Percentiles rank a stretch among this genome's conserved stretches.
Evolutionary conservation across 2,113 vertebrate species (phyloP).

Genomic region (Galemys pyrenaicus): DNA sequence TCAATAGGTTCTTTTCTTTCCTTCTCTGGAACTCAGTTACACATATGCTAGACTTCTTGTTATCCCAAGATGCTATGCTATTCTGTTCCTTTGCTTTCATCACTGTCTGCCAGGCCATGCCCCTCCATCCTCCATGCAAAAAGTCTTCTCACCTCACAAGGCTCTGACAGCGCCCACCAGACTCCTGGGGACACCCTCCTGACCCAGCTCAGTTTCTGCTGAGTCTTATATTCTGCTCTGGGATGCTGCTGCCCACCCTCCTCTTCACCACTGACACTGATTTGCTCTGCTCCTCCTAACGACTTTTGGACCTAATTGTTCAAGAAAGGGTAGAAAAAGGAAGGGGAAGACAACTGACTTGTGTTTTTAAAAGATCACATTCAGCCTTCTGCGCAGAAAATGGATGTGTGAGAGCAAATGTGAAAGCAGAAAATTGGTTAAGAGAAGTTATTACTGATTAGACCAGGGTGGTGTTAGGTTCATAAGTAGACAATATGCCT

Average conservation of each 20-base stretch:
- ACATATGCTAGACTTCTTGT: background rate
- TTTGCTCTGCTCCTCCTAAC: background rate
- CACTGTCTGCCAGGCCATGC: background rate
- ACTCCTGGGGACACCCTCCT: background rate
- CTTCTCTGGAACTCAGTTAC: background rate
- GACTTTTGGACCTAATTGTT: background rate
- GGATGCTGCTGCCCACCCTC: background rate
- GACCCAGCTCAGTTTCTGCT: background rate
- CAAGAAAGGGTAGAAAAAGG: background rate
- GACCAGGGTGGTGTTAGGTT: background rate
- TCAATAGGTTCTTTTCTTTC: background rate
- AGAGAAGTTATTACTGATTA: background rate
- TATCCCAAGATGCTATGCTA: background rate
- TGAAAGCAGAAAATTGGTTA: background rate
- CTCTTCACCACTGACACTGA: background rate
- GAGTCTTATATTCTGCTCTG: background rate
- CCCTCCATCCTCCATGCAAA: background rate
- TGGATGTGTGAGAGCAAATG: background rate
- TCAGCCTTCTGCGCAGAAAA: background rate
- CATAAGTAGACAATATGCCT: background rate
- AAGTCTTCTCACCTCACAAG: background rate
- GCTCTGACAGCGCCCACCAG: background rate
- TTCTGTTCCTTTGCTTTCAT: background rate
- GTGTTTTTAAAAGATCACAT: background rate
- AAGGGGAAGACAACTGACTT: background rate